Evolutionary conservation across 2,113 vertebrate genomes (phyloP).

Genomic region (Daphoenositta chrysoptera): DNA sequence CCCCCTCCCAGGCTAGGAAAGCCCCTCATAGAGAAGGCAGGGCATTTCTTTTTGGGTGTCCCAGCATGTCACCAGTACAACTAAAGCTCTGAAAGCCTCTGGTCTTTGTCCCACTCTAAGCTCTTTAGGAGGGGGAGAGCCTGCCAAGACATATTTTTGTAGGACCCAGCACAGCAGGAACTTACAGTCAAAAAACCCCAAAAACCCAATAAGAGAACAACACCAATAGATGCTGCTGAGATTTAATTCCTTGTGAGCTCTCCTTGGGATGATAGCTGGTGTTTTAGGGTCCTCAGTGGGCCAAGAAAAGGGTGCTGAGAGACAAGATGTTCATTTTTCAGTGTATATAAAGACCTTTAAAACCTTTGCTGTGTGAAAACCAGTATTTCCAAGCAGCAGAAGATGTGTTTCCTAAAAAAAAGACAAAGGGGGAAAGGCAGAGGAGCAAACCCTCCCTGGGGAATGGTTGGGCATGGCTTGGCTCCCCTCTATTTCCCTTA

Average conservation of each 20-base stretch:
- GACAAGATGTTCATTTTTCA: rapidly evolving
- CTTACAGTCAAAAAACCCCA: not conserved
- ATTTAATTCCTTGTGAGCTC: not conserved
- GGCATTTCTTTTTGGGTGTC: not conserved
- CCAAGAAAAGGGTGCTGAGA: not conserved
- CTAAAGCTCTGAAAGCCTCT: not conserved
- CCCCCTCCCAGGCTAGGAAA: not conserved
- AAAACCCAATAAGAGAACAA: not conserved
- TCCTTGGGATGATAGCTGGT: not conserved
- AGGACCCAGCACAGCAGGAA: not conserved
- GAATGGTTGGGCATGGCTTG: not conserved
- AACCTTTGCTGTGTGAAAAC: not conserved
- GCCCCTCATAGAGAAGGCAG: not conserved
- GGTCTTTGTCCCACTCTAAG: not conserved
- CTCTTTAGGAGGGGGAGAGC: not conserved
- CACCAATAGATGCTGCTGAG: not conserved
- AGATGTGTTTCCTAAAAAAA: not conserved
- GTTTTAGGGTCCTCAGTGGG: not conserved
- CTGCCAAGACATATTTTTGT: not conserved
- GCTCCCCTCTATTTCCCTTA: not conserved
- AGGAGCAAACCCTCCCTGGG: not conserved
- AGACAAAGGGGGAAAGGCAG: not conserved
- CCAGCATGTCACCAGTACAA: not conserved
- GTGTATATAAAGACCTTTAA: not conserved
- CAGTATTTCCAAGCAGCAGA: not conserved